phyloP scores from a whole-genome alignment of 2,888 invertebrate genomes.

The Acanthosoma haemorrhoidale region DNA sequence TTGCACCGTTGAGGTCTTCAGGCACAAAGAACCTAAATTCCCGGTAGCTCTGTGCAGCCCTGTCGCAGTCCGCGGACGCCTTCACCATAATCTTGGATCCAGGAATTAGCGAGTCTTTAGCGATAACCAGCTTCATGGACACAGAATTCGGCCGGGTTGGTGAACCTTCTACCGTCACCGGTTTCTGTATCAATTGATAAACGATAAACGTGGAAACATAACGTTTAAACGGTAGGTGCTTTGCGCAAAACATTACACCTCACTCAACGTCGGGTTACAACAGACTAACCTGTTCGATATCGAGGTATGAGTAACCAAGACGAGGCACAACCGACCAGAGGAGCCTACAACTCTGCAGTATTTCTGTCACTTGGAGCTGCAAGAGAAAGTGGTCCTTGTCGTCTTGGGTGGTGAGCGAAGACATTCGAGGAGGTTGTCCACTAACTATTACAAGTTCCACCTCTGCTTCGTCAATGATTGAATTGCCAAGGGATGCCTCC shows the following conservation, averaged over 20 bases:
- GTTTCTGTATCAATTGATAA: not conserved
- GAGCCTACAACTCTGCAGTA: not conserved
- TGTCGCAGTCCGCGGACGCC: not conserved
- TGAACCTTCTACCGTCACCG: not conserved
- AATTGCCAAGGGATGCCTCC: not conserved
- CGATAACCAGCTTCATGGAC: not conserved
- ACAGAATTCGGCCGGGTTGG: not conserved
- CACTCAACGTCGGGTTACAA: too few species aligned
- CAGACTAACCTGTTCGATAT: not conserved
- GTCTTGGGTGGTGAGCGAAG: not conserved
- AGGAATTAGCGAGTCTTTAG: not conserved
- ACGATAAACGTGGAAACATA: not conserved
- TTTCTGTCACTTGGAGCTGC: not conserved
- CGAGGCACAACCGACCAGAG: slow-evolving; percentile 1
- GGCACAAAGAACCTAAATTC: not conserved
- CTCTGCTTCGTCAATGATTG: not conserved
- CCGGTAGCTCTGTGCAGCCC: not conserved
- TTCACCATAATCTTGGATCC: not conserved
- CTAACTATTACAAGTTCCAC: not conserved
- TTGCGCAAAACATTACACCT: not conserved
- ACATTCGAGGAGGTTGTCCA: slow-evolving; percentile 9
- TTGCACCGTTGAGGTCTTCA: not conserved
- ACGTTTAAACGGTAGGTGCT: not conserved
- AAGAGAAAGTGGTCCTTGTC: not conserved
- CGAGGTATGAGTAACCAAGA: not conserved